Base-by-base conservation (phyloP, 2,888 invertebrate species). In the Galerucella nymphaeae region DNA sequence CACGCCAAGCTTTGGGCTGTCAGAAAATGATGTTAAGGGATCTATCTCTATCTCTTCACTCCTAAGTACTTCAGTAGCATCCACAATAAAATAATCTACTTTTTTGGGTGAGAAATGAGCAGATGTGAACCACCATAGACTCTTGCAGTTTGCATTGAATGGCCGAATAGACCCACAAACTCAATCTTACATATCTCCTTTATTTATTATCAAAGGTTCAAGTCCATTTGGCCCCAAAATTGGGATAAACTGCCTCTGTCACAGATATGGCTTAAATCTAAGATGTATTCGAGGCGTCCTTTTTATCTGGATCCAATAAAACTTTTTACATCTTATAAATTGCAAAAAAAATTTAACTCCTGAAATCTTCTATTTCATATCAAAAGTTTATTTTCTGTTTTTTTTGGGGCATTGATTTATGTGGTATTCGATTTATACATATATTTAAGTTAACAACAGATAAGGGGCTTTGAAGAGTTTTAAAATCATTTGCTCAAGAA, bases 251-350 rank as follows among this genome's bases (percentile, higher is more conserved):
- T 67, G 45, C 67, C 59, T 57, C n/a, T 58, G 67, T 23, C 68
- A 42, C 59, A 61, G 59, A 61, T 68, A 61, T 45, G 45, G 61
- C 68, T 68, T 61, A 45, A 67, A 59, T 57, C 67, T 58, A 67
- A 58, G 59, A 67, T 67, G 23, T 67, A 67, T 67, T 59, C 42
- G 59, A 30, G 13, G 48, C 58, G 41, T 67, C 48, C 59, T 16
- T 59, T 67, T 67, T 67, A 67, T 67, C 59, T 58, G 45, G 13
- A 67, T 67, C 59, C 58, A 67, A 67, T 67, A 67, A 67, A 67
- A 67, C 67, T 67, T 67, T 67, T 59, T 59, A 58, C 45, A 59
- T 67, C 59, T 42, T 58, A 59, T 45, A 66, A 66, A 66, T 58
- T 66, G 41, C 66, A 41, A 38, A 58, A 38, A 66, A 66, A 67